Base-by-base conservation (phyloP, 2,113 vertebrate species). In the Chloropsis hardwickii region DNA sequence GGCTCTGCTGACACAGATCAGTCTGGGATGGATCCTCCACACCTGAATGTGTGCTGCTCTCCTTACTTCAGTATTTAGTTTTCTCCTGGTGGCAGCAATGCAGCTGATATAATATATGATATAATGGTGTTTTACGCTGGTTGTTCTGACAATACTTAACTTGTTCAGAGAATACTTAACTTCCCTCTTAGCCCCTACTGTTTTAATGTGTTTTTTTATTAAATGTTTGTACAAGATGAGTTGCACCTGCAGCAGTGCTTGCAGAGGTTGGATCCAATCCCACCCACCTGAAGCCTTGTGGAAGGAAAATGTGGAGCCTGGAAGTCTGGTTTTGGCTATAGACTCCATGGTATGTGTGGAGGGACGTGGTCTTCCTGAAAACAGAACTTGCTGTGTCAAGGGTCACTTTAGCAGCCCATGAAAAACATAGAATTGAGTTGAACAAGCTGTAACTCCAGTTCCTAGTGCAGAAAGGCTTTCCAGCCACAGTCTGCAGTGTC, bases 391-490 rank as follows among this genome's bases (percentile, higher is more conserved):
- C 12, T 76, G 53, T 88, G 62, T 44, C 37, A 61, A 69, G 67
- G 67, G n/a, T 73, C 1, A 0, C 21, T 69, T 72, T 9, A 90
- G 29, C 70, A 81, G 29, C 81, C 50, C 24, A 1, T 27, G 80
- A 27, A 62, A 77, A 37, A 2, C 39, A 21, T 3, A 27, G 22
- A 51, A 14, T 7, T 44, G 3, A 51, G 45, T 28, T 17, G 51
- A 60, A n/a, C 0, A 5, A 78, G 44, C n/a, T 3, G 42, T 31
- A 50, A 13, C 58, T 64, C 21, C 61, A 65, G 1, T 1, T 5
- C 71, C 31, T 17, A 0, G 27, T 82, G 31, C 29, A 31, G 45
- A 21, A 29, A 25, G 48, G 16, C 3, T 3, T 31, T 61, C n/a
- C 20, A 22, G 45, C 8, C 5, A 10, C 18, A 14, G 16, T 11